Evolutionary conservation across 1,140 invertebrate species (phyloP).

Genomic region (Papilio polyxenes): DNA sequence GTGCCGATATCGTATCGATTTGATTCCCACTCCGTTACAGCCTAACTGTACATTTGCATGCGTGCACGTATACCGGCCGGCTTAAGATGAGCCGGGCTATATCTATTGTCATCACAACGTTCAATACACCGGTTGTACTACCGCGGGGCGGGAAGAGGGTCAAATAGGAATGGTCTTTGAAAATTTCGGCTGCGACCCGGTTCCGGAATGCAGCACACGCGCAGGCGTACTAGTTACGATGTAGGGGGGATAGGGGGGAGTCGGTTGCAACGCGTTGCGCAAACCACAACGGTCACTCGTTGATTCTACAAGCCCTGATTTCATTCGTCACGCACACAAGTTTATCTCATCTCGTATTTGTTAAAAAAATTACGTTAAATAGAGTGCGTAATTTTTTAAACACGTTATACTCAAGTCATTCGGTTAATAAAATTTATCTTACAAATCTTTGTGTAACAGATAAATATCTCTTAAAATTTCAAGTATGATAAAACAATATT

Average conservation of each 20-base stretch:
- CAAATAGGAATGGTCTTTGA: slow-evolving; percentile 53
- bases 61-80: slow-evolving; percentile 71
- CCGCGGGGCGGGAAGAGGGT: slow-evolving; percentile 53
- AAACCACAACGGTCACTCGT: slow-evolving; percentile 70
- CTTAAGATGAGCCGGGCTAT: slow-evolving; percentile 49
- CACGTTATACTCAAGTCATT: background rate
- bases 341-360: background rate
- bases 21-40: slow-evolving; percentile 72
- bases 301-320: slow-evolving; percentile 38
- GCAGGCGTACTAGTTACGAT: slow-evolving; percentile 64
- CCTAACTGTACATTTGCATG: slow-evolving; percentile 79
- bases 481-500: background rate
- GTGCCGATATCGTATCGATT: slow-evolving; percentile 76
- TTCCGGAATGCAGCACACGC: slow-evolving; percentile 77
- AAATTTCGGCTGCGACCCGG: slow-evolving; percentile 77
- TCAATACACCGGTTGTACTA: slow-evolving; percentile 22
- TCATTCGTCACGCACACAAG: slow-evolving; percentile 28
- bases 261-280: slow-evolving; percentile 76
- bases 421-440: background rate
- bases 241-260: slow-evolving; percentile 46
- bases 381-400: background rate
- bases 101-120: slow-evolving; percentile 49
- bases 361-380: background rate
- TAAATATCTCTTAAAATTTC: background rate
- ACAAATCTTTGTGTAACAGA: background rate